Percentiles rank a stretch among this genome's conserved stretches.
Conservation (phyloP, 2,888 invertebrate genomes). For the Eupeodes luniger region DNA sequence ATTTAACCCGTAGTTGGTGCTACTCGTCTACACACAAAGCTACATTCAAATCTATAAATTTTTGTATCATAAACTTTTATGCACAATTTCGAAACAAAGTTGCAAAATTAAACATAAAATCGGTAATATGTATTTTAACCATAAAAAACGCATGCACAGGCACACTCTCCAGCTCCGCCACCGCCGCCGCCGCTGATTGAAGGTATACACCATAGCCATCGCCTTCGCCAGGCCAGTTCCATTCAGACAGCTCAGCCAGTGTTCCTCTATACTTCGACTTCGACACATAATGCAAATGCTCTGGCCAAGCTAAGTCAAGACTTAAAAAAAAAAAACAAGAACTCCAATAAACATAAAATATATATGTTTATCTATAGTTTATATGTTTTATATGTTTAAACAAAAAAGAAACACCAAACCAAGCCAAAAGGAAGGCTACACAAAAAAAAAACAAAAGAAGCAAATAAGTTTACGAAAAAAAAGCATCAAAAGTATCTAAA, state of each 20-base stretch:
- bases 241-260: conserved; percentile 29
- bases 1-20: background rate
- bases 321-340: conserved; percentile 19
- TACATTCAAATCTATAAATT: conserved; percentile 74
- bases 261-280: background rate
- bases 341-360: conserved; percentile 69
- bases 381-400: conserved; percentile 29
- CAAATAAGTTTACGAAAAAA: conserved; percentile 26
- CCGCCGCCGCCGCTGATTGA: too few relatives aligned
- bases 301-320: conserved; percentile 30
- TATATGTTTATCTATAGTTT: conserved; percentile 30
- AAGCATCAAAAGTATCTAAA: conserved; percentile 60
- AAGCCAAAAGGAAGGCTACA: conserved; percentile 27
- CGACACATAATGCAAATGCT: conserved; percentile 69
- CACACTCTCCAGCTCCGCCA: conserved; percentile 1
- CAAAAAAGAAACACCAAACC: conserved; percentile 56
- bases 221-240: background rate
- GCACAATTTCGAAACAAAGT: conserved; percentile 73
- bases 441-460: conserved; percentile 19
- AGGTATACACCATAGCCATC: too few relatives aligned
- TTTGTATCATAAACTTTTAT: conserved; percentile 75
- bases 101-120: conserved; percentile 76
- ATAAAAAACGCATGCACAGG: conserved; percentile 66
- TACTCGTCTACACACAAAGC: background rate
- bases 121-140: conserved; percentile 75